phyloP scores from a whole-genome alignment of 2,888 invertebrate genomes.

The Eupeodes latifasciatus region DNA sequence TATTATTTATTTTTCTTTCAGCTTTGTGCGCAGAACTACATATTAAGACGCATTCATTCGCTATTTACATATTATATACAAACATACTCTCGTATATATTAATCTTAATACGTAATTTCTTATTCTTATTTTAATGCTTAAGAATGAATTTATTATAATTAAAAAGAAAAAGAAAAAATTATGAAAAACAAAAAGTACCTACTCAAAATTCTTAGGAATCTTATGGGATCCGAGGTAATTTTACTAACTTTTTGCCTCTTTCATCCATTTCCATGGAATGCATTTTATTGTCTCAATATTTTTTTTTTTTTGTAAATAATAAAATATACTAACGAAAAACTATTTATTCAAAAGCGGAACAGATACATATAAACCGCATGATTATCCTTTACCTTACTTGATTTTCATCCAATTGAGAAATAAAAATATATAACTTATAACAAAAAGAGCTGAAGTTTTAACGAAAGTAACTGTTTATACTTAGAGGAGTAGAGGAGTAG shows the following conservation, averaged over 20 bases:
- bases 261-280: conserved; percentile 31
- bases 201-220: neutral
- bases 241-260: conserved; percentile 22
- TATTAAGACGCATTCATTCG: conserved; percentile 37
- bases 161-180: neutral
- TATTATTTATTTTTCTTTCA: conserved; percentile 29
- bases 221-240: conserved; percentile 9
- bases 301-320: conserved; percentile 55
- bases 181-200: no score
- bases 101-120: conserved; percentile 59
- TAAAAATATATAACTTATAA: neutral
- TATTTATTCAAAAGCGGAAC: conserved; percentile 35
- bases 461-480: no score
- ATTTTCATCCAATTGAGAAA: conserved; percentile 23
- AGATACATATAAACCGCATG: neutral
- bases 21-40: conserved; percentile 51
- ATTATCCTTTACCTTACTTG: conserved; percentile 18
- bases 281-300: conserved; percentile 50
- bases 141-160: conserved; percentile 59
- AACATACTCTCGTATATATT: neutral
- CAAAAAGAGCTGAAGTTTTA: neutral
- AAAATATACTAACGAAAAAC: conserved; percentile 52
- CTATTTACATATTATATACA: conserved; percentile 32
- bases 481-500: no score
- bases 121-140: conserved; percentile 64